Evolutionary conservation across 2,888 invertebrate genomes (phyloP).

Genomic region (Plutella xylostella): DNA sequence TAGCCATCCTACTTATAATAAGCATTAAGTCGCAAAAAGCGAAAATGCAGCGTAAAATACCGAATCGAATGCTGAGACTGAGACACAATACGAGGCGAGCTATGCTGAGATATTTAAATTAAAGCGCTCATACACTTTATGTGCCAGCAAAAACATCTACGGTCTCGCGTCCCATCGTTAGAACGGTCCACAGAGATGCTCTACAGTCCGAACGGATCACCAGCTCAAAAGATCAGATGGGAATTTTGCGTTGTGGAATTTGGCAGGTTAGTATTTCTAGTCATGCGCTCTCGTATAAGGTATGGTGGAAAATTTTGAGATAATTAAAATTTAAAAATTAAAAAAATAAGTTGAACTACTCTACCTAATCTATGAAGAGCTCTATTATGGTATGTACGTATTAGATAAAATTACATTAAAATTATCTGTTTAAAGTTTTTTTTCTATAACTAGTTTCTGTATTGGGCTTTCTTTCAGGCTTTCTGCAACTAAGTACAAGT

Average conservation of each 20-base stretch:
- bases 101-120: conserved; percentile 51
- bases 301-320: neutral
- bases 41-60: neutral
- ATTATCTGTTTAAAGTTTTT: too few species aligned
- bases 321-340: neutral
- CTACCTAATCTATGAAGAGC: neutral
- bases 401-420: too few species aligned
- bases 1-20: too few species aligned
- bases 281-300: too few species aligned
- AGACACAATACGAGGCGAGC: conserved; percentile 27
- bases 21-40: neutral
- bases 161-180: conserved; percentile 45
- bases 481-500: too few species aligned
- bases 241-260: too few species aligned
- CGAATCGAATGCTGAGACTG: conserved; percentile 36
- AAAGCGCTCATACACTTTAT: conserved; percentile 39
- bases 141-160: conserved; percentile 38
- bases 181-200: conserved; percentile 12
- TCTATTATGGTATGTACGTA: too few species aligned
- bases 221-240: neutral
- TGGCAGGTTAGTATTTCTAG: too few species aligned
- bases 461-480: too few species aligned
- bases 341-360: neutral
- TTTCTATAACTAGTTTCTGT: too few species aligned
- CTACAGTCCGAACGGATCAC: neutral